Evolutionary conservation across 1,140 invertebrate genomes (phyloP), one percentile per base, ranked within the genome.

Genomic region (Aphidius ervi): DNA sequence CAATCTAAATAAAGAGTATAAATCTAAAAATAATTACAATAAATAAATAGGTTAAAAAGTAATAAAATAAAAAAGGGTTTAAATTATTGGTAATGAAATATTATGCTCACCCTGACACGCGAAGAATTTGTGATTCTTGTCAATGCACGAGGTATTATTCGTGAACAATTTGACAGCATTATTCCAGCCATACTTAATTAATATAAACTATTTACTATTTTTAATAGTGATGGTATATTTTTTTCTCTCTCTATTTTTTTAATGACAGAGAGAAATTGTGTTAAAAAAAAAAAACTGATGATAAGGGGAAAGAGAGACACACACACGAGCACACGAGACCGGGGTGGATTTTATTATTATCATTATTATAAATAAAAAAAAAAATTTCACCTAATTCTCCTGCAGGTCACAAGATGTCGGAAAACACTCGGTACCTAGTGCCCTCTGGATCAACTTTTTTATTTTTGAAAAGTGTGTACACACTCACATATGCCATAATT

Each of bases 151-250:
- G 77, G 74, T 55, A 68, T 70, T 58, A 76, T 61, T 67, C 77
- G 74, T 68, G 75, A 71, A 70, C 70, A 79, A 58, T 77, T 78
- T 66, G 74, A 75, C 70, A 80, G 67, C 71, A 80, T 78, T 66
- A 62, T 62, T 37, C 72, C 75, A 72, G 68, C 67, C 70, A 77
- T 77, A 71, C 72, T 77, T 54, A 56, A 58, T 42, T 23, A 62
- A 31, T 37, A 55, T 39, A 57, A 20, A 43, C 40, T 31, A 52
- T 6, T 50, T 9, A 41, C 5, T 5, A 54, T 16, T 54, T 40
- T 40, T 54, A 10, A 16, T n/a, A 10, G 16, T 54, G 23, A 31
- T 31, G 23, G 4, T 31, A 31, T 31, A 31, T 31, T 31, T 31
- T 31, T 31, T 31, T 31, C 23, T 31, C 23, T 31, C 23, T 31